Evolutionary conservation across 2,797 vertebrate genomes (phyloP), one percentile per base, ranked within the genome.

Genomic region (Acanthurus tractus): DNA sequence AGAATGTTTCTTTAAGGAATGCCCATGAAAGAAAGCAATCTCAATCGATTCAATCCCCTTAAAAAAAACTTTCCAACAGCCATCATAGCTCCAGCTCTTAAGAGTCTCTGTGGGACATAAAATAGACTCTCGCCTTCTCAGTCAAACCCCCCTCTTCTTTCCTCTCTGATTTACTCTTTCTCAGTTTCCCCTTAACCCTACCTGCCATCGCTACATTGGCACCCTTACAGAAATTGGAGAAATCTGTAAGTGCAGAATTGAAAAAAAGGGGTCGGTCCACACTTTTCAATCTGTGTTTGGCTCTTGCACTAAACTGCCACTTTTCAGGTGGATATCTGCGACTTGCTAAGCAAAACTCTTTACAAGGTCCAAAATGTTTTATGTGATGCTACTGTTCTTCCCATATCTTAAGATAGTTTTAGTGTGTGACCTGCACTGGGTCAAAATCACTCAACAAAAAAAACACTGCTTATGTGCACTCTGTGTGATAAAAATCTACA

Each of bases 21-120:
- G 82, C 81, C 90, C 90, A 88, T 91, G 88, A 92, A 92, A 92
- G 85, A 89, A 89, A 90, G 85, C 86, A 86, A 87, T 92, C 89
- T 90, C 89, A 90, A 89, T 93, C 84, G 81, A 93, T 90, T 92
- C 83, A 91, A 89, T 91, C 88, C 84, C 63, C 49, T 74, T 79
- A 65, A 58, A 82, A 25, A 86, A 22, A 75, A 84, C 81, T 75
- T 93, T 91, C 85, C 90, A 90, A 88, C 83, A 85, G 88, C 79
- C 79, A 85, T 85, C 78, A 76, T 70, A 85, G 86, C 87, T 83
- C 74, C 62, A 86, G 79, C 66, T 91, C 84, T 84, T 86, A 90
- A 86, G 87, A 83, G 79, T 85, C 91, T 91, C 92, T 68, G 66
- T 22, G 68, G 85, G 86, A 88, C 76, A 86, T 90, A 78, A 91